Base-by-base conservation (phyloP, 2,888 invertebrate genomes). In the Dexiosoma caninum region DNA sequence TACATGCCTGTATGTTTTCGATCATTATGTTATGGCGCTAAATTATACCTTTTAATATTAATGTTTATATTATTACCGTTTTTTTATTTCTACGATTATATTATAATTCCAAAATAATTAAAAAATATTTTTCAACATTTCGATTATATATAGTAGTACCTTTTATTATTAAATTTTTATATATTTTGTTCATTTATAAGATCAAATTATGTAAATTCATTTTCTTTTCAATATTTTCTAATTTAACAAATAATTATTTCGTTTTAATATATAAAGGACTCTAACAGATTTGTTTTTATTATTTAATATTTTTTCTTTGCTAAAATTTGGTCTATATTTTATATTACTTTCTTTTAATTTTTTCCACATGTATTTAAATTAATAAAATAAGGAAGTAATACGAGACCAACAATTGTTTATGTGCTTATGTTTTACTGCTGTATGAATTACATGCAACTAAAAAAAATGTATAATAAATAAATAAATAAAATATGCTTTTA, bases 281-380 rank as follows among this genome's bases (percentile, higher is more conserved):
- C 44, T 8, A 69, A 77, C 69, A 70, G 62, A 21, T 55, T 27
- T 57, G 23, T 32, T 19, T 12, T 53, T n/a, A 51, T 42, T 53
- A 44, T 59, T 71, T 9, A 55, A 74, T 64, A 32, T 27, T 27
- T 62, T 57, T 27, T 27, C 55, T 57, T 75, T 59, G 21, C 57
- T 75, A 75, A 75, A 75, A 75, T 75, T 75, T 75, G 49, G 35
- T 67, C 57, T 78, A 72, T 64, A 78, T 72, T 53, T 21, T 78
- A n/a, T 12, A 19, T 71, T 37, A n/a, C 0, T 37, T 59, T 59
- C 21, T 57, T 57, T 57, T 57, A 10, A 5, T 37, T 8, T n/a
- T n/a, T n/a, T n/a, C n/a, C n/a, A n/a, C n/a, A n/a, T n/a, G n/a
- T n/a, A n/a, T n/a, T 32, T 16, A 40, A 53, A 42, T 14, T 14